Conservation (phyloP, 1,140 invertebrate genomes). For the Zeugodacus cucurbitae region DNA sequence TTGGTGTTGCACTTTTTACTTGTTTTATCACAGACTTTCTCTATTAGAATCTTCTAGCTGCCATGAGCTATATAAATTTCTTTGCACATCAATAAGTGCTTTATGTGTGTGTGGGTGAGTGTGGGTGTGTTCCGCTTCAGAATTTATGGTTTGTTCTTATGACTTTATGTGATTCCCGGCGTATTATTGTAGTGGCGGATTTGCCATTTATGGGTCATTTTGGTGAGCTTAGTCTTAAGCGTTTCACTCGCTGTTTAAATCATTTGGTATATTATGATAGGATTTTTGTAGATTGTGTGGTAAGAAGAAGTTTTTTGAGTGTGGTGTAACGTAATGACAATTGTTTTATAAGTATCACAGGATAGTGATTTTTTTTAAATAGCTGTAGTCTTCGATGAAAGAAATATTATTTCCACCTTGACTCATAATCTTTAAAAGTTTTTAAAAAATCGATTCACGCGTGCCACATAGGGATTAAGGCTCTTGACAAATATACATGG, state of each 20-base stretch:
- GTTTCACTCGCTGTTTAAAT: neutral
- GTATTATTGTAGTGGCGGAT: neutral
- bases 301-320: neutral
- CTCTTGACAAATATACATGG: too few relatives aligned
- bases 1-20: neutral
- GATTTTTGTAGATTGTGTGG: neutral
- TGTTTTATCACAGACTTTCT: neutral
- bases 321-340: neutral
- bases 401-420: neutral
- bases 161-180: neutral
- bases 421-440: too few relatives aligned
- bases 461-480: too few relatives aligned
- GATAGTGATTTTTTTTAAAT: too few relatives aligned
- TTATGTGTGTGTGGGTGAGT: neutral
- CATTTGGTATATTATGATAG: neutral
- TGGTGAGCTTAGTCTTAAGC: neutral
- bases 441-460: too few relatives aligned
- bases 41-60: neutral
- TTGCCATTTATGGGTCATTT: constrained; percentile 31
- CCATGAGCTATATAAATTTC: neutral
- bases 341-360: neutral
- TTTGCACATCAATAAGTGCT: too few relatives aligned
- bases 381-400: neutral
- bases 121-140: neutral
- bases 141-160: neutral